Evolutionary conservation across 2,888 invertebrate genomes (phyloP), one percentile per base, ranked within the genome.

Genomic region (Dermolepida albohirtum): DNA sequence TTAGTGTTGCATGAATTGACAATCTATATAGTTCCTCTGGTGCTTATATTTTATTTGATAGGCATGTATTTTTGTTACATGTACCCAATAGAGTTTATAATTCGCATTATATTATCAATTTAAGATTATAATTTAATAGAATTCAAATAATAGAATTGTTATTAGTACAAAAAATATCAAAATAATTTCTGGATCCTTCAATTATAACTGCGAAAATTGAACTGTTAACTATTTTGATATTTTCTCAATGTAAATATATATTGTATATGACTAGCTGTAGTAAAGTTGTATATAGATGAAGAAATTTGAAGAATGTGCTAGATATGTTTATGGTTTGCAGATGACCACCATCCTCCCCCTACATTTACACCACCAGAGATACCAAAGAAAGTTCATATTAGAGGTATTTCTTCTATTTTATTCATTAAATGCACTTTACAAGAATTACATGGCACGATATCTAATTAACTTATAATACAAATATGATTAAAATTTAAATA

Each of bases 291-390:
- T 70, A 70, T 71, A 67, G 62, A 72, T 50, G 68, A 74, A 74
- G 71, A 73, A 69, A 73, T 75, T 75, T 78, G 78, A 77, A 86
- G 86, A 86, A 87, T 86, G 87, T 86, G 86, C 87, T 82, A 83
- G 83, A 82, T 86, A 87, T 88, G 88, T 88, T 89, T 90, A 87
- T 90, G 81, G 90, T 66, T 66, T 94, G 89, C 94, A 95, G 95
- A 95, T 94, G 95, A 95, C 89, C 94, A 94, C 91, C 94, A 94
- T 89, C 94, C 94, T 91, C 94, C 95, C 89, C 95, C 96, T 88
- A 95, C 96, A 89, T 96, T 95, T 90, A 96, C 96, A 89, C 96
- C 96, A 90, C 96, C 96, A 90, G 96, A 96, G 93, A 94, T 96
- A 90, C 96, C 96, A 90, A 96, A 96, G 93, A 93, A 95, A 92